Conservation (phyloP, 2,888 invertebrate genomes). For the Drosophila putrida region DNA sequence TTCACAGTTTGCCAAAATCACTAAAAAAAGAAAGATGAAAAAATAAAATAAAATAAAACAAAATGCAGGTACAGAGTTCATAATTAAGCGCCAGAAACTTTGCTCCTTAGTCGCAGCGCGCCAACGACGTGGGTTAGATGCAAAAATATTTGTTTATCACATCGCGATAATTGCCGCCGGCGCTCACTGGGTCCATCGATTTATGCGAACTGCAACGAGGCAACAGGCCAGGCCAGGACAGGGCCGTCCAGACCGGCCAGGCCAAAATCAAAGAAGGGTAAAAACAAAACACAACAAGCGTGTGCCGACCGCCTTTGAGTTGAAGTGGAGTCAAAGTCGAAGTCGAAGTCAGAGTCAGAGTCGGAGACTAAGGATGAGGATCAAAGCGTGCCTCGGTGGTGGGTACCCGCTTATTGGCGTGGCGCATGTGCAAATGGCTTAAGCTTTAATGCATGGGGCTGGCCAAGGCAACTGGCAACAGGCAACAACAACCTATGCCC, state of each 20-base stretch:
- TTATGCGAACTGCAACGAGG: conserved; percentile 43
- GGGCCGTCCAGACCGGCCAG: conserved; percentile 18
- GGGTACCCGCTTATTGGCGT: conserved; percentile 74
- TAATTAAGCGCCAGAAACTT: conserved; percentile 76
- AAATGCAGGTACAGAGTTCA: conserved; percentile 62
- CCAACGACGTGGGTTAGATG: conserved; percentile 69
- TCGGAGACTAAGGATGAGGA: conserved; percentile 60
- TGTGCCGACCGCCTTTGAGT: conserved; percentile 73
- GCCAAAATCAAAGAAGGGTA: conserved; percentile 42
- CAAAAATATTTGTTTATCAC: conserved; percentile 82
- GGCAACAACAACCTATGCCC: conserved; percentile 63
- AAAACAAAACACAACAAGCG: conserved; percentile 54
- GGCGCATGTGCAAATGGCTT: conserved; percentile 74
- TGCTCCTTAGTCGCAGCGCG: conserved; percentile 35
- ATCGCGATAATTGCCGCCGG: conserved; percentile 79
- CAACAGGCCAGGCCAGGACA: conserved; percentile 21
- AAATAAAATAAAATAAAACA: conserved; percentile 9
- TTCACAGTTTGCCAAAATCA: conserved; percentile 27
- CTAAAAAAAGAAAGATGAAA: neutral
- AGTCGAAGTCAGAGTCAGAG: conserved; percentile 18
- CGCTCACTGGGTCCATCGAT: conserved; percentile 60
- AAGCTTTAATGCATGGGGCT: conserved; percentile 42
- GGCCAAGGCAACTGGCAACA: conserved; percentile 48
- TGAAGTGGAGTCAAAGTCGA: conserved; percentile 24
- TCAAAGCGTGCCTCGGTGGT: conserved; percentile 78